Evolutionary conservation across 2,888 invertebrate genomes (phyloP).

Genomic region (Troides aeacus): DNA sequence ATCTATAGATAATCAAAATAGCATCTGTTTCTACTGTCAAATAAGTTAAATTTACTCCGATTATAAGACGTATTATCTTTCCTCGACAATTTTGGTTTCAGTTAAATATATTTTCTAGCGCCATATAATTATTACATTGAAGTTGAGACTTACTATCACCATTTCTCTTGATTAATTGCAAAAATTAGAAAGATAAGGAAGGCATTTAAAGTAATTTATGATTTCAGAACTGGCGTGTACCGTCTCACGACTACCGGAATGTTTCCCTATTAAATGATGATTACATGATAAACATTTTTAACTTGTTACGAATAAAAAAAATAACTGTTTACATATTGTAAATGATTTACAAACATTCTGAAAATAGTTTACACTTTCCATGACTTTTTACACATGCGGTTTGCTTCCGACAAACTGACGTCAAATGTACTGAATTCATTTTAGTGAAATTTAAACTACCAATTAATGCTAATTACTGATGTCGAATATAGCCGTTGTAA

Average conservation of each 20-base stretch:
- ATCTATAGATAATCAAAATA: not conserved
- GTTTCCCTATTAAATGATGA: slow-evolving; percentile 5
- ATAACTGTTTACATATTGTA: no score
- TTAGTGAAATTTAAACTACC: no score
- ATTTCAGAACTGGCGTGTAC: slow-evolving; percentile 8
- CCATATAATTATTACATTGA: not conserved
- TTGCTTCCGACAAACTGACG: no score
- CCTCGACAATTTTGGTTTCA: not conserved
- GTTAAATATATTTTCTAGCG: not conserved
- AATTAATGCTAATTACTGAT: no score
- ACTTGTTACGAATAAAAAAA: not conserved
- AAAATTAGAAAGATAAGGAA: not conserved
- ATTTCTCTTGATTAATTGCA: not conserved
- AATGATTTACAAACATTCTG: no score
- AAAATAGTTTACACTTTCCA: no score
- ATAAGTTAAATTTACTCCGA: not conserved
- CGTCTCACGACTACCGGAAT: slow-evolving; percentile 3
- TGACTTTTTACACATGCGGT: no score
- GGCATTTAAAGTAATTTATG: not conserved
- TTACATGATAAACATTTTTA: not conserved
- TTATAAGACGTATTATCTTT: not conserved
- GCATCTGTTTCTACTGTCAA: not conserved
- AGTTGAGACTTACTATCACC: no score
- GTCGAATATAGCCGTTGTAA: no score
- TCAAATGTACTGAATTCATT: no score